Evolutionary conservation across 2,888 invertebrate genomes (phyloP), one percentile per base, ranked within the genome.

Genomic region (Leptopterna dolabrata): DNA sequence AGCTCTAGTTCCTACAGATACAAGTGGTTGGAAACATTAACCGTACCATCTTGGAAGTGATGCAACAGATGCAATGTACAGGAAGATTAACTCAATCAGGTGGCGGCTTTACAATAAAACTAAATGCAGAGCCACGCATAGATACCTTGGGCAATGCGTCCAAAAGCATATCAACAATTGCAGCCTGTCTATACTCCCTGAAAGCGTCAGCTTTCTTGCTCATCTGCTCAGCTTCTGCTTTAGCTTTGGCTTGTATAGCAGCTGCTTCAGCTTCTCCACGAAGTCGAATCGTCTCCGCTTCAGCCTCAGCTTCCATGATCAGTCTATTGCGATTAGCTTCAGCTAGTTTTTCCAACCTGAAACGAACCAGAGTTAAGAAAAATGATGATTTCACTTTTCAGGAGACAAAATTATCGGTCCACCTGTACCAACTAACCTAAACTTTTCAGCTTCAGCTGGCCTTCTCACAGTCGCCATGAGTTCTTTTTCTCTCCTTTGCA

Each of bases 221-320:
- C 97, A 99, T 98, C 93, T 98, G 98, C 92, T 97, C 98, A 0
- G 98, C 98, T 91, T 99, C 99, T 0, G 99, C 99, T 90, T 95
- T 96, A 0, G 98, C 99, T 92, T 97, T 98, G 0, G 97, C 98
- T 90, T 97, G 95, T 91, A 99, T 96, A 30, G 99, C 97, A 92
- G 94, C 98, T 0, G 99, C 98, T 92, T 95, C 98, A 89, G 96
- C 97, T 93, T 96, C 96, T 71, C 97, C 97, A 89, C 96, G 95
- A 88, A 98, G 95, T 91, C 94, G 93, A 41, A 96, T 94, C 24
- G 98, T 95, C 93, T 99, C 98, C 0, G 98, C 96, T 91, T 98
- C 97, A 0, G 98, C 99, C 91, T 98, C 97, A 0, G 99, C 98
- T 92, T 99, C 98, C 91, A 98, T 94, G n/a, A 98, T 94, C 7